These are phyloP conservation scores for Sinohyriopsis cumingii DNA, from an alignment of 2,888 invertebrate genomes.

Conservation along the genomic window DNA sequence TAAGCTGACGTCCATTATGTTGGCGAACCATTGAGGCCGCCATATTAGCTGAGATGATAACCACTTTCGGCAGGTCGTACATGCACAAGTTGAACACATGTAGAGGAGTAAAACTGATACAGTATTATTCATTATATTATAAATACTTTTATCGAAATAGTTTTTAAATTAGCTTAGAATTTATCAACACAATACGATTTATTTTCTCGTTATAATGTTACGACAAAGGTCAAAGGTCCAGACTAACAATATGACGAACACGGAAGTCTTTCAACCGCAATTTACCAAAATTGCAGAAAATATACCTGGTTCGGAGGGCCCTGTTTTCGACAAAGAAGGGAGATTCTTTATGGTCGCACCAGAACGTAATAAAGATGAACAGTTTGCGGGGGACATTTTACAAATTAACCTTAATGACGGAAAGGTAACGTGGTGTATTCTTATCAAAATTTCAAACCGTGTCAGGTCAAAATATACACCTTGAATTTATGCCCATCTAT, in stretches of 20 bases:
- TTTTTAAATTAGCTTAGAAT: too few species aligned
- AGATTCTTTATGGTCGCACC: constrained; percentile 65
- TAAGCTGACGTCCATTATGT: constrained; percentile 56
- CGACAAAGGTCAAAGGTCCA: too few species aligned
- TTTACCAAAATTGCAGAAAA: constrained; percentile 55
- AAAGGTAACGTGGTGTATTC: constrained; percentile 28
- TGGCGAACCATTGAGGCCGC: constrained; percentile 65
- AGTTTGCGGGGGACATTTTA: constrained; percentile 55
- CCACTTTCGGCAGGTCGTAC: too few species aligned
- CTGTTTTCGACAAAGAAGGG: constrained; percentile 60
- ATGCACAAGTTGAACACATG: too few species aligned
- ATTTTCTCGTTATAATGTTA: too few species aligned
- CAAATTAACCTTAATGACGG: constrained; percentile 45
- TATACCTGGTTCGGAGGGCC: constrained; percentile 61
- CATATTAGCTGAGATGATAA: constrained; percentile 33
- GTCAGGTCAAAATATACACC: background rate
- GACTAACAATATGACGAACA: constrained; percentile 15
- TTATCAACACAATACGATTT: too few species aligned
- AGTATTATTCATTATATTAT: too few species aligned
- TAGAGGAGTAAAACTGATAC: too few species aligned
- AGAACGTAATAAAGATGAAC: constrained; percentile 46
- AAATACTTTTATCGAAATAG: too few species aligned
- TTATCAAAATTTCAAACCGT: background rate
- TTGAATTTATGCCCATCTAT: background rate
- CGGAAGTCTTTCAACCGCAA: constrained; percentile 32